Conservation (phyloP, 1,140 invertebrate species). For the Aphelenchoides avenae region DNA sequence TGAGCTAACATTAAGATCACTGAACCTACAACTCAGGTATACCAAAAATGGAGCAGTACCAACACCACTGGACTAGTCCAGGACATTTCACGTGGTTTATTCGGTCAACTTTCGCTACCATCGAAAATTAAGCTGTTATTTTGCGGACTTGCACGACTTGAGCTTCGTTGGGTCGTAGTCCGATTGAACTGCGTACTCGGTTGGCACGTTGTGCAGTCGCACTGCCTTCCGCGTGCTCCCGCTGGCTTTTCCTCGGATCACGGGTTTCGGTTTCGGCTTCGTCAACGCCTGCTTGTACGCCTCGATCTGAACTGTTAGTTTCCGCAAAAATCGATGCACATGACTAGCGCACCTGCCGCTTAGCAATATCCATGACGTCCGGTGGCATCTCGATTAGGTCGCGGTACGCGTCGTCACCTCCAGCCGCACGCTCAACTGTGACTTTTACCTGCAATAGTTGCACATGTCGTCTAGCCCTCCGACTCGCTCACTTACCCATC, state of each 20-base stretch:
- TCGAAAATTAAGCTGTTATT: conserved; percentile 1
- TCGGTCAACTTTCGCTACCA: no score
- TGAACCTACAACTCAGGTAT: no score
- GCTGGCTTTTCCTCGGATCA: not conserved
- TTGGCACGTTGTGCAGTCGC: conserved; percentile 5
- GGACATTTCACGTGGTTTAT: no score
- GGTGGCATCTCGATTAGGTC: conserved; percentile 15
- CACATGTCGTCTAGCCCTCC: no score
- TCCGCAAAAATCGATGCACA: not conserved
- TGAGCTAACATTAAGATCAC: no score
- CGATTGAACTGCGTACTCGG: conserved; percentile 12
- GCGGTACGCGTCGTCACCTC: conserved; percentile 22
- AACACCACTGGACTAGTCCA: no score
- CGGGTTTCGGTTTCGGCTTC: not conserved
- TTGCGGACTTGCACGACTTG: conserved; percentile 17
- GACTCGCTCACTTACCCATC: no score
- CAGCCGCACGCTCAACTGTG: conserved; percentile 15
- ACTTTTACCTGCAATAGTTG: no score
- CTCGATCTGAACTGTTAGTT: conserved; percentile 12
- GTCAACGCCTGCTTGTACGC: not conserved
- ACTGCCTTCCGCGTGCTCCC: not conserved
- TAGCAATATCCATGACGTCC: conserved; percentile 23
- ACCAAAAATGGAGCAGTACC: no score
- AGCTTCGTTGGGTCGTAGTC: conserved; percentile 18
- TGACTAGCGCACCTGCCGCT: conserved; percentile 14